Base-by-base conservation (phyloP, 2,113 vertebrate species). In the Brevimyrus niger region DNA sequence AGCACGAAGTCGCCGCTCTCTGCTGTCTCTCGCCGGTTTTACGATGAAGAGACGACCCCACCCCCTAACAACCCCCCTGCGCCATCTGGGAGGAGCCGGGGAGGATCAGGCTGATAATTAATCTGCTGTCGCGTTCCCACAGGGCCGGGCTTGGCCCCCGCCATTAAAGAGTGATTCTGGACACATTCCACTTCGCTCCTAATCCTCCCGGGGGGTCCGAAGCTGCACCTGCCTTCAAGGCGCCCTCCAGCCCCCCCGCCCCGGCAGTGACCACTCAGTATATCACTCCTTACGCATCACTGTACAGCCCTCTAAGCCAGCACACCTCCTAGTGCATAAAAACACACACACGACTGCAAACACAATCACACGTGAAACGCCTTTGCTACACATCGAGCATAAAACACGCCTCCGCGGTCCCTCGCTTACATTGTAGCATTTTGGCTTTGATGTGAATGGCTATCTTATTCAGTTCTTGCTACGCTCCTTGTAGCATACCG, bases 81-180 rank as follows among this genome's bases (percentile, higher is more conserved):
- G 6, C 17, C 21, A 9, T 23, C 19, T 3, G 69, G 69, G 87
- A 93, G 92, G 94, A 94, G 95, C 92, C 90, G 90, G 91, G 85
- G 90, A 91, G 91, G 31, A 17, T 94, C 95, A 47, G 82, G 10
- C 44, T 84, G 38, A 84, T 47, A 84, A 94, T 96, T 95, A 93
- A 93, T 91, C 92, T 92, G 91, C 92, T 92, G 92, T 88, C 90
- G 83, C 84, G 38, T 87, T 95, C 94, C 90, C 95, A 89, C 58
- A 93, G 92, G 95, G 92, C 51, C 91, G 91, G 91, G 15, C 92
- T 92, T 92, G 91, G 92, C 91, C 93, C 92, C 42, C 93, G 92
- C 94, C 94, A 95, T 96, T 95, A 96, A 96, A 96, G 94, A 94
- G 92, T 94, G 95, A 96, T 96, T 95, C 93, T 93, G 92, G 92